These are phyloP conservation scores for Athalia rosae DNA, from an alignment of 2,888 invertebrate genomes.

Conservation along the genomic window DNA sequence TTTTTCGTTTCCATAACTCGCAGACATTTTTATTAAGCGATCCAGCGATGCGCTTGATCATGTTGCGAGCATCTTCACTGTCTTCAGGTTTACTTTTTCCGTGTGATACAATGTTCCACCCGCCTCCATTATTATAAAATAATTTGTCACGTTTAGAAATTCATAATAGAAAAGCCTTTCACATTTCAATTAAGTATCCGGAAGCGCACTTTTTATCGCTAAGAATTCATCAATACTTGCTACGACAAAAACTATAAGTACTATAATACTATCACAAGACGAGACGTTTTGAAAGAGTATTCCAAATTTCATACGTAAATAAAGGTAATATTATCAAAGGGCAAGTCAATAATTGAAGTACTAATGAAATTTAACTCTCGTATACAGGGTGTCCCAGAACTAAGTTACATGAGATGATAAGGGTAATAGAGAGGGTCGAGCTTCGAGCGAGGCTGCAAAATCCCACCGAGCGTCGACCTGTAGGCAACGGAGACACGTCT, in stretches of 20 bases:
- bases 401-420: neutral
- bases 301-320: conserved; percentile 37
- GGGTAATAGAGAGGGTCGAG: neutral
- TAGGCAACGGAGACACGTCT: no score
- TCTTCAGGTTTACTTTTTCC: conserved; percentile 1
- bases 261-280: conserved; percentile 45
- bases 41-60: conserved; percentile 1
- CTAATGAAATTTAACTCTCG: neutral
- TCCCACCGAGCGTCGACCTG: no score
- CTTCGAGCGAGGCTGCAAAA: no score
- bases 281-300: conserved; percentile 39
- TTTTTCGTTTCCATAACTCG: neutral
- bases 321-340: neutral
- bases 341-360: neutral
- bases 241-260: conserved; percentile 39
- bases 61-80: neutral
- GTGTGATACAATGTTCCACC: neutral
- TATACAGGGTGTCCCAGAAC: neutral
- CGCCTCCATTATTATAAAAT: conserved; percentile 33
- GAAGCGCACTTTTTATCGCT: conserved; percentile 43
- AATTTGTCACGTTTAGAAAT: conserved; percentile 33
- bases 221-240: conserved; percentile 9
- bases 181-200: conserved; percentile 21
- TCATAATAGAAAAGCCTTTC: conserved; percentile 25
- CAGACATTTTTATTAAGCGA: neutral